These are phyloP conservation scores for Oryzias sinensis DNA, from an alignment of 2,797 vertebrate species.

Conservation along the genomic window DNA sequence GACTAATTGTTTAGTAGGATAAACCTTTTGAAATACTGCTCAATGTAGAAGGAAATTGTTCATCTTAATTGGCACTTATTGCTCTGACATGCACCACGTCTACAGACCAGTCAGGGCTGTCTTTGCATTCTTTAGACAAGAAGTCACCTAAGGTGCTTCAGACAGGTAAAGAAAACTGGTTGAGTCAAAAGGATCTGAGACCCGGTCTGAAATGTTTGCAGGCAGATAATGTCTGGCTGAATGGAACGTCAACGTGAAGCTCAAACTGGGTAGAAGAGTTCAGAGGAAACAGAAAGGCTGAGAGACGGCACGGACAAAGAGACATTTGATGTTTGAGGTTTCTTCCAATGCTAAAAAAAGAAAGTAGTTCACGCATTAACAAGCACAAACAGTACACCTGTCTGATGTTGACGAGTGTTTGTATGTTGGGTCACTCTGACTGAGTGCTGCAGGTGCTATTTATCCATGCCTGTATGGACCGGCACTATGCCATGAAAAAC, in stretches of 20 bases:
- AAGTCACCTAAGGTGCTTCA: too few species aligned
- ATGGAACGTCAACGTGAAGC: constrained; percentile 20
- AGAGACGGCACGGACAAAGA: constrained; percentile 6
- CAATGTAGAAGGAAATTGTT: too few species aligned
- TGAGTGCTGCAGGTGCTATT: constrained; percentile 66
- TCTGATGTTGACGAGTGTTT: constrained; percentile 49
- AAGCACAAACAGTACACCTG: constrained; percentile 7
- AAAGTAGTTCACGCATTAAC: constrained; percentile 18
- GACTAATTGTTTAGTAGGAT: too few species aligned
- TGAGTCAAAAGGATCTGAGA: neutral
- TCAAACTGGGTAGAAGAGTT: constrained; percentile 16
- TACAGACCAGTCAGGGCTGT: too few species aligned
- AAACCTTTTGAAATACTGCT: too few species aligned
- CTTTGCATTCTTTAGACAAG: too few species aligned
- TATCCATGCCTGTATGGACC: constrained; percentile 40
- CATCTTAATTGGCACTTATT: too few species aligned
- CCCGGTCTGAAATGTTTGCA: constrained; percentile 11
- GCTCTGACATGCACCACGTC: too few species aligned
- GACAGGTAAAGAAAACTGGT: too few species aligned
- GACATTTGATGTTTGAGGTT: constrained; percentile 21
- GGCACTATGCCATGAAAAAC: constrained; percentile 18
- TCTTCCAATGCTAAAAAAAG: constrained; percentile 23
- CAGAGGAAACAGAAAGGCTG: constrained; percentile 12
- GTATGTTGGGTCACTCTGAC: constrained; percentile 40
- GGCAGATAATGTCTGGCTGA: constrained; percentile 13